Conservation (phyloP, 2,113 vertebrate species). For the Paramormyrops kingsleyae region DNA sequence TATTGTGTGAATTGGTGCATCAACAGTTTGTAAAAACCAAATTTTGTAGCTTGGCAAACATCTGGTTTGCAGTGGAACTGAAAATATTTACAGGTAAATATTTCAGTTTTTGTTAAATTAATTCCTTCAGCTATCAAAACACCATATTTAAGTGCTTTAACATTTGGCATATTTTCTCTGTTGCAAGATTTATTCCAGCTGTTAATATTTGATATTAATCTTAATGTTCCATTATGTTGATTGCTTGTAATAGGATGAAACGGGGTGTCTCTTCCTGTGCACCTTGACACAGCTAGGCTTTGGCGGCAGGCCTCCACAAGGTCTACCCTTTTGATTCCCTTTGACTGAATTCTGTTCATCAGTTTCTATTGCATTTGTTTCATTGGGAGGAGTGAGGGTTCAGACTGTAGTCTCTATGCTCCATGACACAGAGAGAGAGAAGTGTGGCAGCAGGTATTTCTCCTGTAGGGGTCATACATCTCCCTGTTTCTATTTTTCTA, state of each 20-base stretch:
- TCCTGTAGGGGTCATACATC: constrained; percentile 83
- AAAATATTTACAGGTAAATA: constrained; percentile 87
- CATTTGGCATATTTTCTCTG: constrained; percentile 70
- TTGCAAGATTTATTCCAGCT: constrained; percentile 70
- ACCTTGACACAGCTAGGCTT: constrained; percentile 99
- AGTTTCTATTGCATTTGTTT: constrained; percentile 91
- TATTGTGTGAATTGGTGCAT: constrained; percentile 96
- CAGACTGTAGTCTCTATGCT: constrained; percentile 45
- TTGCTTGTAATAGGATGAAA: constrained; percentile 99
- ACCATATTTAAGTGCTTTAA: constrained; percentile 77
- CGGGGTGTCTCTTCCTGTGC: constrained; percentile 99
- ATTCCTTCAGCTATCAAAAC: constrained; percentile 49
- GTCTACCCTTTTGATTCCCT: constrained; percentile 99
- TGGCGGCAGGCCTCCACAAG: constrained; percentile 99
- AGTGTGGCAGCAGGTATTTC: constrained; percentile 67
- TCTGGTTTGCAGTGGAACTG: constrained; percentile 88
- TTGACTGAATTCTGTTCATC: constrained; percentile 99
- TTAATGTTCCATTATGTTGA: constrained; percentile 99
- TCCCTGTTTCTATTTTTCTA: constrained; percentile 28
- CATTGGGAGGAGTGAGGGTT: constrained; percentile 64
- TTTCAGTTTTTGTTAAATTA: constrained; percentile 37
- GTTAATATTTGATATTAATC: constrained; percentile 98
- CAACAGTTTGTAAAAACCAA: constrained; percentile 85
- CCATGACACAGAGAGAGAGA: constrained; percentile 35
- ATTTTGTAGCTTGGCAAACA: constrained; percentile 88